Percentiles rank a stretch among this genome's conserved stretches.
phyloP scores from a whole-genome alignment of 2,113 vertebrate species.

The Leptosomus discolor region DNA sequence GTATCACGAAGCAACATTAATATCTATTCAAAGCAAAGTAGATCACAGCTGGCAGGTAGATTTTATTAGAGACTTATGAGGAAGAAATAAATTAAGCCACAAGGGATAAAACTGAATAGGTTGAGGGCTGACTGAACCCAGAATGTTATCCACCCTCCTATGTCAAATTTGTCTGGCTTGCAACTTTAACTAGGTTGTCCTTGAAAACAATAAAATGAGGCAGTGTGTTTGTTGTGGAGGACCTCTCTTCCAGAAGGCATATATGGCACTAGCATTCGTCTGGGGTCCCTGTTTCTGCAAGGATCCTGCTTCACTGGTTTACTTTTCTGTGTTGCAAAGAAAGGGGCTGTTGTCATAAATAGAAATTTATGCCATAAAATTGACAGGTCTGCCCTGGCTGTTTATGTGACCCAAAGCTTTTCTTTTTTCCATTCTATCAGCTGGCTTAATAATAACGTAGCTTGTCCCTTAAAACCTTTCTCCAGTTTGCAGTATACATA shows the following conservation, averaged over 20 bases:
- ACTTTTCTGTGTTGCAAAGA: neutral
- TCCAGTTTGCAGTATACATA: neutral
- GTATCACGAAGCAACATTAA: conserved; percentile 15
- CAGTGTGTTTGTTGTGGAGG: neutral
- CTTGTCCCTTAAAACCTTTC: neutral
- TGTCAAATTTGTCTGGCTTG: conserved; percentile 37
- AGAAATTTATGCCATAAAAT: neutral
- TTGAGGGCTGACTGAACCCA: conserved; percentile 47
- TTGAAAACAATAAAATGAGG: conserved; percentile 16
- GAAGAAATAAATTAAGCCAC: conserved; percentile 68
- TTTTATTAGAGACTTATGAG: conserved; percentile 60
- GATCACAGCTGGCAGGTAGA: conserved; percentile 65
- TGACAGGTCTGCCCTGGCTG: neutral
- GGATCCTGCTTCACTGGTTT: neutral
- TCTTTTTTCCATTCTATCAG: neutral
- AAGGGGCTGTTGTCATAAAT: fast-evolving
- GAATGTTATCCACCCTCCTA: neutral
- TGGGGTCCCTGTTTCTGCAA: neutral
- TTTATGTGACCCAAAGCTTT: neutral
- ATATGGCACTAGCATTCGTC: neutral
- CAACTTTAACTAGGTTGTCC: conserved; percentile 38
- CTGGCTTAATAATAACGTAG: fast-evolving
- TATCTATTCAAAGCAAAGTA: conserved; percentile 62
- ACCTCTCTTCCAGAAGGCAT: neutral
- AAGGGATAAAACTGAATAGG: conserved; percentile 52